Evolutionary conservation across 1,140 invertebrate species (phyloP), one percentile per base, ranked within the genome.

Genomic region (Sminthurinus signatus): DNA sequence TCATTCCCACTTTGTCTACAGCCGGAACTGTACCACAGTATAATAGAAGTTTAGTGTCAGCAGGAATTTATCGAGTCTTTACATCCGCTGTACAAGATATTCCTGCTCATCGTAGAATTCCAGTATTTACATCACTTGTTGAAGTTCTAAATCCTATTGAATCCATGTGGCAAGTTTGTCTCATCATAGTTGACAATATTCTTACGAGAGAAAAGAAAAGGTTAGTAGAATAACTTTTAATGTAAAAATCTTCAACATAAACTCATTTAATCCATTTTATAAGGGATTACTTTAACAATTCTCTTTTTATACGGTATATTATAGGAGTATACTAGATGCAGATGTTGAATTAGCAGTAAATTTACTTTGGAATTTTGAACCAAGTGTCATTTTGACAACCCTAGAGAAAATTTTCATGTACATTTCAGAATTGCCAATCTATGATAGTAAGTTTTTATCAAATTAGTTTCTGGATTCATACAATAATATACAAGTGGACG

Each of bases 21-120:
- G 78, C 64, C n/a, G 57, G 60, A 8, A 28, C 23, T 8, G 36
- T 56, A 17, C 32, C 15, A 0, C 27, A 63, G 14, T 54, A 62
- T 46, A 58, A 52, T 10, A 48, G 44, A 25, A 60, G 27, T 43
- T 23, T 57, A 17, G 59, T 71, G 1, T 67, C 67, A 4, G 81
- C 84, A 21, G 81, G 82, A 14, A 84, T 93, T 39, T 78, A 95
- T n/a, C 81, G 89, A 28, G 89, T 94, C 23, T 98, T 97, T 77
- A 86, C 91, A 0, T 87, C 89, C 73, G 89, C 90, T 1, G 81
- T 93, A 23, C 80, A 89, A 1, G 90, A 96, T 77, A 89, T 97
- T 50, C 93, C 93, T 0, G 85, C 88, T 71, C 93, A 97, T 78
- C 81, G 93, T 43, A 79, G 90, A 42, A 76, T 87, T 29, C 85